phyloP scores from a whole-genome alignment of 2,888 invertebrate species.

The Acrocyrtus sp. region DNA sequence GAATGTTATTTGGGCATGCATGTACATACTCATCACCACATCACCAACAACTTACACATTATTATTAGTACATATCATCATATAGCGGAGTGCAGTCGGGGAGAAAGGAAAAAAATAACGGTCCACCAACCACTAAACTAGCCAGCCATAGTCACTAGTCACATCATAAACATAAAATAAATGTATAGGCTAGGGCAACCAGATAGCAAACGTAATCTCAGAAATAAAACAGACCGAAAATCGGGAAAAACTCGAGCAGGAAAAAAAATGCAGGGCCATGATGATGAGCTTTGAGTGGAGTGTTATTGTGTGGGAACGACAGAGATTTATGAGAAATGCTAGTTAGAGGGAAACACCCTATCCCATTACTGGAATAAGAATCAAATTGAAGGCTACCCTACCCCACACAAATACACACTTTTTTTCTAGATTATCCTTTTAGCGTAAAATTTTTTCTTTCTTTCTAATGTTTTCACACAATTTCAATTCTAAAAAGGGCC shows the following conservation, averaged over 20 bases:
- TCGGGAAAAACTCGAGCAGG: conserved; percentile 15
- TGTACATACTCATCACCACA: conserved; percentile 11
- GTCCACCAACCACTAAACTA: not conserved
- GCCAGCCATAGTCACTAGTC: not conserved
- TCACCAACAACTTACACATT: conserved; percentile 2
- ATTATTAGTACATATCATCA: not conserved
- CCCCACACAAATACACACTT: conserved; percentile 31
- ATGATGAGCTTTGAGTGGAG: conserved; percentile 42
- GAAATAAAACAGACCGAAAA: conserved; percentile 9
- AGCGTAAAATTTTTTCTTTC: conserved; percentile 36
- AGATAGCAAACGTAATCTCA: not conserved
- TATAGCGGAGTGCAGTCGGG: not conserved
- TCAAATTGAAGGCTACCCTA: too few species aligned
- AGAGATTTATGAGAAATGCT: conserved; percentile 62
- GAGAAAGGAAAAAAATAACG: not conserved
- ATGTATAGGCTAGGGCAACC: not conserved
- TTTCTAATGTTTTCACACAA: conserved; percentile 59
- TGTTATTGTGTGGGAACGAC: conserved; percentile 60
- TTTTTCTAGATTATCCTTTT: conserved; percentile 42
- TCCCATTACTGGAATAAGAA: conserved; percentile 57
- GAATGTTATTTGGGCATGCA: not conserved
- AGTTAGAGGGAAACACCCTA: conserved; percentile 58
- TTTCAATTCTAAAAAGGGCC: conserved; percentile 51
- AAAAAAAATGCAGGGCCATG: conserved; percentile 31
- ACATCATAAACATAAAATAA: conserved; percentile 15